A percentile compares a stretch with the other conserved stretches of the same genome.
phyloP scores from a whole-genome alignment of 2,888 invertebrate genomes.

The Drosophila buzzatii region DNA sequence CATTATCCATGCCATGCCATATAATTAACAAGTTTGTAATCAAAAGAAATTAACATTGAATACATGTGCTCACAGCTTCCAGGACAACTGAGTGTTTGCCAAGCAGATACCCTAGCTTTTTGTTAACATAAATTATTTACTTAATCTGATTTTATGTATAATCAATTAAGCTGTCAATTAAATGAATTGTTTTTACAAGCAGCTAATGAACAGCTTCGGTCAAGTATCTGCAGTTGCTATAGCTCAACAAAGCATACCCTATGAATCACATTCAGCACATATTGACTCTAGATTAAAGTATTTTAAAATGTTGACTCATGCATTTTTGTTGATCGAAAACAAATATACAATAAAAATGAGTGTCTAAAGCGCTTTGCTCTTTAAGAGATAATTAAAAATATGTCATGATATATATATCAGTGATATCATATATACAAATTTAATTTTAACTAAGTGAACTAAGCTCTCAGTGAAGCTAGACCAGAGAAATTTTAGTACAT shows the following conservation, averaged over 20 bases:
- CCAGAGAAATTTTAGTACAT: rapidly evolving
- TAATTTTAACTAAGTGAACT: background rate
- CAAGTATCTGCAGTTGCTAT: too few relatives aligned
- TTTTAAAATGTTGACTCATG: conserved; percentile 25
- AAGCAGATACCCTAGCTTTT: conserved; percentile 8
- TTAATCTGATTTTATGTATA: background rate
- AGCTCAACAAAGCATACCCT: background rate
- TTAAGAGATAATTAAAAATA: background rate
- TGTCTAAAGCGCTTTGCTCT: background rate
- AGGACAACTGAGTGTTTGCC: background rate
- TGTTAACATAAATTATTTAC: too few relatives aligned
- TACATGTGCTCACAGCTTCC: conserved; percentile 30
- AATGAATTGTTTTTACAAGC: background rate
- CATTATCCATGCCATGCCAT: conserved; percentile 44
- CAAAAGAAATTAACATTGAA: conserved; percentile 31
- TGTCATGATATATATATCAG: background rate
- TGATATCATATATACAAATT: background rate
- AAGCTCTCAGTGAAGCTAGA: background rate
- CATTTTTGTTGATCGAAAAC: conserved; percentile 16
- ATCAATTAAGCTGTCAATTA: background rate
- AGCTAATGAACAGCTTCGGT: background rate
- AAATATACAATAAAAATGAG: conserved; percentile 3
- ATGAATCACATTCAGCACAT: conserved; percentile 4
- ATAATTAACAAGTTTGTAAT: conserved; percentile 71
- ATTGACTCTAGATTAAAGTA: background rate